Conservation (phyloP, 2,797 vertebrate species). For the Molossus alvarezi region DNA sequence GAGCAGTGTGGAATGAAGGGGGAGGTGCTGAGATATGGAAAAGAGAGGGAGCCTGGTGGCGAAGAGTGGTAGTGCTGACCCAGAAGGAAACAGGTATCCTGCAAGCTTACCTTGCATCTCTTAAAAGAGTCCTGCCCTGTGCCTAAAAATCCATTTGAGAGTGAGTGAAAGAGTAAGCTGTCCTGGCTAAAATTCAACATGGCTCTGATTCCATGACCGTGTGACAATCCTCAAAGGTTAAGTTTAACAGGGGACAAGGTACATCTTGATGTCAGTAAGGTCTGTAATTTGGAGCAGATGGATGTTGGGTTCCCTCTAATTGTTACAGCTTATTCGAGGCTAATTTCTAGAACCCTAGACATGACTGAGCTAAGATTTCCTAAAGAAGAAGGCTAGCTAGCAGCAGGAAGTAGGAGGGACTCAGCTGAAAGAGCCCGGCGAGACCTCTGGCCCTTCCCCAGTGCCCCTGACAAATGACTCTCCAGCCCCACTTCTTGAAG, state of each 20-base stretch:
- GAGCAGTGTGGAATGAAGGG: neutral
- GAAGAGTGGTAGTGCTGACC: neutral
- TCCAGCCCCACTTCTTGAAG: neutral
- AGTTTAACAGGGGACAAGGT: neutral
- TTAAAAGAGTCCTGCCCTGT: neutral
- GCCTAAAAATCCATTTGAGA: neutral
- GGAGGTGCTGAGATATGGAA: neutral
- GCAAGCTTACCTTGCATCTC: neutral
- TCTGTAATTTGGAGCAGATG: neutral
- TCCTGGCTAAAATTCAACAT: neutral
- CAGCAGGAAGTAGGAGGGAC: neutral
- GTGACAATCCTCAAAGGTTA: conserved; percentile 3
- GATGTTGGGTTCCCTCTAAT: neutral
- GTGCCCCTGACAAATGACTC: neutral
- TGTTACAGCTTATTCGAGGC: neutral
- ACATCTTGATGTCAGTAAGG: neutral
- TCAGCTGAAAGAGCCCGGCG: neutral
- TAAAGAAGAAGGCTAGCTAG: neutral
- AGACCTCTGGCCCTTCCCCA: neutral
- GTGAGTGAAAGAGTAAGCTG: neutral
- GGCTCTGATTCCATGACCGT: neutral
- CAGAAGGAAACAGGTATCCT: neutral
- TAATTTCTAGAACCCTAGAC: neutral
- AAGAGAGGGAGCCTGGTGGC: neutral
- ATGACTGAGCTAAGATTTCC: neutral